Evolutionary conservation across 1,140 invertebrate genomes (phyloP), one percentile per base, ranked within the genome.

Genomic region (Temnothorax longispinosus): DNA sequence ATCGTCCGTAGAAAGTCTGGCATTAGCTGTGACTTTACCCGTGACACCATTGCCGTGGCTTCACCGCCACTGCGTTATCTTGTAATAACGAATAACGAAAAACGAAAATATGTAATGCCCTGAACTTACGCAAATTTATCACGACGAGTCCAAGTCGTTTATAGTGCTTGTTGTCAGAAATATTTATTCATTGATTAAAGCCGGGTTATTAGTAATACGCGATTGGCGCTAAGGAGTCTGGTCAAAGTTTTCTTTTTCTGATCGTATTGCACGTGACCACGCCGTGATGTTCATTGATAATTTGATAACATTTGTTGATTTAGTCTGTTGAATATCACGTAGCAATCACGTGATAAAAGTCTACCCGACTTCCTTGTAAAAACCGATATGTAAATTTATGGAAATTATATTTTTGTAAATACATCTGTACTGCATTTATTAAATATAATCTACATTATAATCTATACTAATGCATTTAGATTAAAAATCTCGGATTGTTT

Each of bases 1-100:
- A 60, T 81, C 62, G 47, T 67, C 47, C 27, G 77, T 84, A 84
- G 80, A 84, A 84, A 84, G 80, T 84, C 41, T 60, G 54, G 54
- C 69, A 71, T 81, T 81, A 81, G n/a, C 35, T 47, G 41, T 60
- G 69, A 74, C 27, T 82, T 82, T 82, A 84, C 69, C 77, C 80
- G 80, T 84, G 80, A 84, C 80, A 84, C 54, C 69, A 82, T 82
- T 82, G 67, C 38, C 67, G 21, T 47, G 47, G 18, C 35, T 80
- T 80, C 7, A 50, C 64, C n/a, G 6, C 35, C n/a, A 18, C 64
- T 52, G 38, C 21, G 64, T 27, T 38, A 41, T 71, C 13, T 52
- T 44, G 21, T 52, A 32, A 56, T 44, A 71, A 2, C 38, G 15
- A 69, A 69, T 27, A 27, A 27, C 27, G 27, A 27, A 27, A 27